Conservation (phyloP, 2,888 invertebrate genomes). For the Sycophila texana region DNA sequence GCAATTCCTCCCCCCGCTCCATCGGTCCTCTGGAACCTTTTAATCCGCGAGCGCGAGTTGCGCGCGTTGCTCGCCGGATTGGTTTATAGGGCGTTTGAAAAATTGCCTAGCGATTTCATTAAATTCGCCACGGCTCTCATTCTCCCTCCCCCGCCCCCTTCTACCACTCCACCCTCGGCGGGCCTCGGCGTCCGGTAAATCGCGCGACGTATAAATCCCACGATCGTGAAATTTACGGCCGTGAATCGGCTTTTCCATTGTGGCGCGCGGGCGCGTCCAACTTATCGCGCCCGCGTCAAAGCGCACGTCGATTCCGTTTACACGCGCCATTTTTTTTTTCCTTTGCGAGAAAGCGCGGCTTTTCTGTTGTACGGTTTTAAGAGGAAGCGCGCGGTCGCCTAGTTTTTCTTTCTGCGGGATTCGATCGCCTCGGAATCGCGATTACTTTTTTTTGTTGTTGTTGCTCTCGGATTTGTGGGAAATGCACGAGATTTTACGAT, state of each 20-base stretch:
- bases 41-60: slow-evolving; percentile 60
- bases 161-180: not conserved
- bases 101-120: slow-evolving; percentile 64
- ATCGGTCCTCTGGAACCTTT: not conserved
- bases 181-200: slow-evolving; percentile 22
- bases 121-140: slow-evolving; percentile 62
- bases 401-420: no score
- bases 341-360: no score
- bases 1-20: not conserved
- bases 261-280: slow-evolving; percentile 38
- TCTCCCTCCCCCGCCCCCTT: slow-evolving; percentile 19
- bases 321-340: no score
- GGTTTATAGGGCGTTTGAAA: slow-evolving; percentile 59
- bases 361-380: no score
- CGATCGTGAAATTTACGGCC: slow-evolving; percentile 67
- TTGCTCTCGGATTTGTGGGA: no score
- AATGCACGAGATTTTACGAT: no score
- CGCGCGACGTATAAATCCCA: slow-evolving; percentile 63
- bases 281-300: slow-evolving; percentile 40
- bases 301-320: not conserved
- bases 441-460: no score
- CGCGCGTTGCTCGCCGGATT: slow-evolving; percentile 34
- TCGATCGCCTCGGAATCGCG: no score
- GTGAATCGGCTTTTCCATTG: slow-evolving; percentile 64
- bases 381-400: no score